These are phyloP conservation scores for Limnephilus lunatus DNA, from an alignment of 2,888 invertebrate genomes.

Conservation along the genomic window DNA sequence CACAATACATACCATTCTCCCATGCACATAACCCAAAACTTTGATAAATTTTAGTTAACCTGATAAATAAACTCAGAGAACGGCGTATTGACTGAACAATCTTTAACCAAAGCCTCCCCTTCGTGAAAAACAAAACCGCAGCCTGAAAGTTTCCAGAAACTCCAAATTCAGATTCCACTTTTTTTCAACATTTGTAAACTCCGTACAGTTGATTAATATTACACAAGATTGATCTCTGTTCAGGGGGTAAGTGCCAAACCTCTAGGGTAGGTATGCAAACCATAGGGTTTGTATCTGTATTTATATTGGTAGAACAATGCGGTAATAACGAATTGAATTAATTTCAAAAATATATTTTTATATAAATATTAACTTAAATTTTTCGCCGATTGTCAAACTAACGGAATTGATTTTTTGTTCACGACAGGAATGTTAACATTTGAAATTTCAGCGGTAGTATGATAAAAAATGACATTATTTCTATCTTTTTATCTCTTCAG, in stretches of 20 bases:
- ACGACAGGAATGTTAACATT: too few relatives aligned
- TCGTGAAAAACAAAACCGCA: constrained; percentile 47
- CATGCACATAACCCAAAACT: constrained; percentile 11
- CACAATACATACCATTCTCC: not conserved
- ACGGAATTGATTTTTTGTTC: too few relatives aligned
- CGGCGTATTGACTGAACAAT: constrained; percentile 26
- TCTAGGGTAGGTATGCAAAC: not conserved
- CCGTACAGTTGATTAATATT: not conserved
- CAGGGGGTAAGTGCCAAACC: not conserved
- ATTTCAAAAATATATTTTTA: too few relatives aligned
- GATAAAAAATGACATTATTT: too few relatives aligned
- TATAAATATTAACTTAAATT: too few relatives aligned
- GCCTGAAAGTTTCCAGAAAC: constrained; percentile 23
- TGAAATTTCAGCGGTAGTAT: too few relatives aligned
- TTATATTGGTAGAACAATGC: too few relatives aligned
- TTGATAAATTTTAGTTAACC: constrained; percentile 15
- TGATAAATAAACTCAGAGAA: constrained; percentile 28
- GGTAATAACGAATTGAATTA: too few relatives aligned
- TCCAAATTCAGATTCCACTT: constrained; percentile 14
- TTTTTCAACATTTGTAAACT: constrained; percentile 30
- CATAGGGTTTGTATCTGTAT: too few relatives aligned
- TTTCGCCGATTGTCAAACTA: too few relatives aligned
- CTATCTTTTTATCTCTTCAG: too few relatives aligned
- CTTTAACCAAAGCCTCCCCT: constrained; percentile 15
- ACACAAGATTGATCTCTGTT: not conserved